phyloP scores from a whole-genome alignment of 2,888 invertebrate species.

The Netelia melanura region DNA sequence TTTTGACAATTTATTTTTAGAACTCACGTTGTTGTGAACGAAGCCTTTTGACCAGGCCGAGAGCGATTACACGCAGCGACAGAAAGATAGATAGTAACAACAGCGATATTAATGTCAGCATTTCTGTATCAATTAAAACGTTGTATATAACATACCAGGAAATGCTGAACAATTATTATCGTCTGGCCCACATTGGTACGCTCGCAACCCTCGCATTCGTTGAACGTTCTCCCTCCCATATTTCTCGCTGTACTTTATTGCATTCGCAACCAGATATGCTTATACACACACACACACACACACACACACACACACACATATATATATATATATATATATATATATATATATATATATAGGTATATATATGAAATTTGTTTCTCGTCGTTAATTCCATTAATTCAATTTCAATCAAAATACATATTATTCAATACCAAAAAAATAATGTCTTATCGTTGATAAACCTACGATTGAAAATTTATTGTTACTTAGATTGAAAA shows the following conservation, averaged over 20 bases:
- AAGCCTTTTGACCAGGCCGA: conserved; percentile 25
- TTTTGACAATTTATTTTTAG: background rate
- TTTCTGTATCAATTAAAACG: conserved; percentile 79
- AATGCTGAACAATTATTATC: conserved; percentile 81
- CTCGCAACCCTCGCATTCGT: conserved; percentile 43
- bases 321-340: background rate
- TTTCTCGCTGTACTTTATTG: conserved; percentile 70
- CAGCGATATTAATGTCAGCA: conserved; percentile 74
- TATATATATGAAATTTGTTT: background rate
- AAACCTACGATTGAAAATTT: too few species aligned
- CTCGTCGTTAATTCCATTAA: background rate
- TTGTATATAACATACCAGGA: conserved; percentile 80
- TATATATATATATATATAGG: background rate
- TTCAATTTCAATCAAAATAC: background rate
- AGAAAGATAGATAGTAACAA: conserved; percentile 55
- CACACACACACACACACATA: background rate
- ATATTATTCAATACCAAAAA: background rate
- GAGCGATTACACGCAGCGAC: conserved; percentile 26
- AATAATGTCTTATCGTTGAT: too few species aligned
- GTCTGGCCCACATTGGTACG: conserved; percentile 80
- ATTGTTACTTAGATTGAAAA: too few species aligned
- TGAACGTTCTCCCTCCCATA: conserved; percentile 59
- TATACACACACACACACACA: background rate
- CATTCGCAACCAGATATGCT: conserved; percentile 43
- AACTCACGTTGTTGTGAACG: conserved; percentile 32